Base-by-base conservation (phyloP, 1,140 invertebrate genomes). In the Hyles vespertilio region DNA sequence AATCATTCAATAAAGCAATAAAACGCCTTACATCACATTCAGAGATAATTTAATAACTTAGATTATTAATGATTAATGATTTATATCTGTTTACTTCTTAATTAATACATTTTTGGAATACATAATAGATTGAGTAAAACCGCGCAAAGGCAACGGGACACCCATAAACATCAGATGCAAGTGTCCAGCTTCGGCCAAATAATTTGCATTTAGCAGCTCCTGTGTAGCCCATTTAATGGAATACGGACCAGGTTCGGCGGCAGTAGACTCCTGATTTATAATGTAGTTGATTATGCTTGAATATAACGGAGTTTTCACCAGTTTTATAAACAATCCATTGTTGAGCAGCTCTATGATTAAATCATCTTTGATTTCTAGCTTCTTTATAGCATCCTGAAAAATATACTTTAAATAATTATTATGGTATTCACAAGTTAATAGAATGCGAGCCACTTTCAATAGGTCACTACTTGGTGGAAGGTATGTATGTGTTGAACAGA, bases 341-440 rank as follows among this genome's bases (percentile, higher is more conserved):
- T 85, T 75, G 0, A 88, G 63, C 3, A 87, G 54, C 52, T 87
- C 78, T 54, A 75, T 81, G 5, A 88, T 72, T 4, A 88, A 52
- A 2, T 85, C 81, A 0, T 81, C 74, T 12, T 85, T 81, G 6
- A 83, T 72, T 61, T 74, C 64, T 57, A 61, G 56, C 5, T 73
- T 69, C 12, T 65, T 51, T 3, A 85, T 61, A 4, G 56, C 40
- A 0, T 78, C 72, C 85, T 86, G 68, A 48, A 76, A 79, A 5
- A 10, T 5, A 48, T 51, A 32, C 3, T 11, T 8, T 2, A n/a
- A 47, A 47, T 47, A 3, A 5, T 40, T 5, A 5, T 40, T 8
- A 5, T 40, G 8, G 36, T 40, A 40, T 40, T 2, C 22, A 22
- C 22, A 22, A 22, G 22, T 22, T 22, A 2, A 22, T 22, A 40